Evolutionary conservation across 2,113 vertebrate genomes (phyloP), one percentile per base, ranked within the genome.

Genomic region (Heptranchias perlo): DNA sequence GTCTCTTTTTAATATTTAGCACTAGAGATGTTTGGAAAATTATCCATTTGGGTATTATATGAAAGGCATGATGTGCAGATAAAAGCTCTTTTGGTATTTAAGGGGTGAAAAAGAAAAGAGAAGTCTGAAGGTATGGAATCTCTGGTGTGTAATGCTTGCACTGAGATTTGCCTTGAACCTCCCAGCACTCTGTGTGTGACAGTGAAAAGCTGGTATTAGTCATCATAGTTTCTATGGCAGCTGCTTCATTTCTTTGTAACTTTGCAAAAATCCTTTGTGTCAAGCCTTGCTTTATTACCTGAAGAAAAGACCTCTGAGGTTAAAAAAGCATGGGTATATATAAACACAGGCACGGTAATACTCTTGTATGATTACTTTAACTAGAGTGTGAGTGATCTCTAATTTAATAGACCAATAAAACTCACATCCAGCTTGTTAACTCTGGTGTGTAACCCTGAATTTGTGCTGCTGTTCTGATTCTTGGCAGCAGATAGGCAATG

Each of bases 401-500:
- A 94, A 94, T 94, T 94, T 69, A 95, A 73, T 49, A 52, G 94
- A 73, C 44, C 44, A 73, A 73, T 95, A 95, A 95, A 95, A 95
- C 39, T 52, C 64, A 35, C 94, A 69, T 95, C 94, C 65, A 69
- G 94, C 94, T 95, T 95, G 64, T 95, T 95, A 95, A 95, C 94
- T 95, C 94, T 95, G 94, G 44, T 35, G 65, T 73, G 94, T 69
- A 95, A 95, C 65, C 94, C 94, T 95, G 94, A 95, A 95, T 69
- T n/a, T 67, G 64, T 95, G 94, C 64, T 95, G 65, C 94, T 95
- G 65, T 95, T 49, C 64, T 49, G 94, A 95, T 95, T 73, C 64
- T 69, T 95, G 94, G 94, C 94, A 69, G 94, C 64, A 95, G 62
- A 69, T 95, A 52, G 64, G 44, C 93, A 94, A 65, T 64, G 64